Percentiles rank a stretch among this genome's conserved stretches.
Conservation (phyloP, 2,113 vertebrate species). For the Cyphotilapia sp. region DNA sequence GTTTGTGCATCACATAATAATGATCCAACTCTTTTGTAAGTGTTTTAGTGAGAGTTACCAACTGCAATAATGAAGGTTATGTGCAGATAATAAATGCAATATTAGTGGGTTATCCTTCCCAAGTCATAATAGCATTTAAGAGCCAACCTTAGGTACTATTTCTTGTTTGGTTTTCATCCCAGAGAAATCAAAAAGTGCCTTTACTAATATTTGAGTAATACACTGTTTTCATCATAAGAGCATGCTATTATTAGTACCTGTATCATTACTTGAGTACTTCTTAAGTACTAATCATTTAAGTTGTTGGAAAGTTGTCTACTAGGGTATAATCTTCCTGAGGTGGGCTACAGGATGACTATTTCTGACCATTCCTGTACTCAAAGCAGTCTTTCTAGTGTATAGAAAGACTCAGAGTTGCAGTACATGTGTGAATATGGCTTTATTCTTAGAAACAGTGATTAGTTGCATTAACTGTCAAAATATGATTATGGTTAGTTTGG, state of each 20-base stretch:
- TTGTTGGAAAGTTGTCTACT: neutral
- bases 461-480: neutral
- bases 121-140: neutral
- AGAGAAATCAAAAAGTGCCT: neutral
- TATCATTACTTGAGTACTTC: neutral
- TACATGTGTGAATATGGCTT: neutral
- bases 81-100: neutral
- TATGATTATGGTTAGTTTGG: neutral
- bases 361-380: neutral
- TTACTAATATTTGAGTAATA: neutral
- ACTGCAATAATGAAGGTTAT: neutral
- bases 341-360: neutral
- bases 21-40: neutral
- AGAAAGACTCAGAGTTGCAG: neutral
- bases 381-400: neutral
- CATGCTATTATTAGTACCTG: neutral
- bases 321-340: neutral
- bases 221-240: neutral
- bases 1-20: slow-evolving; percentile 3
- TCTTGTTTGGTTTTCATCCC: neutral
- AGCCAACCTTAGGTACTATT: neutral
- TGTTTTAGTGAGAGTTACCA: neutral
- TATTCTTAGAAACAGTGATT: neutral
- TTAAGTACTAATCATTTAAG: neutral
- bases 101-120: neutral